Evolutionary conservation across 2,797 vertebrate genomes (phyloP).

Genomic region (Serranus cabrilla): DNA sequence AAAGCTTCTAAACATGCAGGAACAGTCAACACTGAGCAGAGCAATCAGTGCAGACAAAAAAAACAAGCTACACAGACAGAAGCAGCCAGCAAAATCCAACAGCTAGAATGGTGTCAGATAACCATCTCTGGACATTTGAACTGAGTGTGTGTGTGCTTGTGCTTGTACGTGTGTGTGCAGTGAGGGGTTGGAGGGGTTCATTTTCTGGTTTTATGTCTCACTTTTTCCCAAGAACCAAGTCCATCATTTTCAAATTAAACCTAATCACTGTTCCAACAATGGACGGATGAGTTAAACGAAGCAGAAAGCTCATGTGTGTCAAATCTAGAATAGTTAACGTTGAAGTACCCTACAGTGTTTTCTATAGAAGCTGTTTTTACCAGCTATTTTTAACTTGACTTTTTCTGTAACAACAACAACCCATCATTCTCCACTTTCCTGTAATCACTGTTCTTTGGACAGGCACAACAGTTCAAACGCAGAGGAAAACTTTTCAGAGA

Average conservation of each 20-base stretch:
- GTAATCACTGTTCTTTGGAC: constrained; percentile 56
- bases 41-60: constrained; percentile 48
- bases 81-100: constrained; percentile 54
- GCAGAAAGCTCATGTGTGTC: constrained; percentile 26
- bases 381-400: constrained; percentile 55
- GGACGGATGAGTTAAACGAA: constrained; percentile 41
- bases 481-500: constrained; percentile 31
- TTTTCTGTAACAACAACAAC: constrained; percentile 43
- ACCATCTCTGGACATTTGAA: constrained; percentile 48
- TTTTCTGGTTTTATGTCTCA: constrained; percentile 41
- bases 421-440: constrained; percentile 62
- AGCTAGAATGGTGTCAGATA: constrained; percentile 57
- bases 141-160: background rate
- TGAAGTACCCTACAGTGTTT: constrained; percentile 26
- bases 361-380: constrained; percentile 31
- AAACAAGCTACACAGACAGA: constrained; percentile 45
- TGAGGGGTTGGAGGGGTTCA: background rate
- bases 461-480: constrained; percentile 31
- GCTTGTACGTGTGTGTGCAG: background rate
- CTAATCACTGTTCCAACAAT: constrained; percentile 44
- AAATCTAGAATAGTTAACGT: constrained; percentile 3
- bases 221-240: constrained; percentile 24
- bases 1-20: constrained; percentile 32
- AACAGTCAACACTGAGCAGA: constrained; percentile 22
- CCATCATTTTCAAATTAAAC: constrained; percentile 54